Evolutionary conservation across 2,888 invertebrate genomes (phyloP), one percentile per base, ranked within the genome.

Genomic region (Hemithea aestivaria): DNA sequence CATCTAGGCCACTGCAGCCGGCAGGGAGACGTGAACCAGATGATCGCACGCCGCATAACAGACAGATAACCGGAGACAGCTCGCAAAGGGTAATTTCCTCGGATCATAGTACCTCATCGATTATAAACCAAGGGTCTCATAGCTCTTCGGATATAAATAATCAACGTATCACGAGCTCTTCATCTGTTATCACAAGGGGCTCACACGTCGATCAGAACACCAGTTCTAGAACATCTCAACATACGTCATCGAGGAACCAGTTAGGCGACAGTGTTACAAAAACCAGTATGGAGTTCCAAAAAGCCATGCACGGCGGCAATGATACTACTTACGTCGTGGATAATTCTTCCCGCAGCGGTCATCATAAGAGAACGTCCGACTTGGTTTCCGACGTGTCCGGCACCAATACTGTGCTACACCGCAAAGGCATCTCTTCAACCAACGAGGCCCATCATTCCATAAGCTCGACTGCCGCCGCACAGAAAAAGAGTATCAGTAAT

Each of bases 401-500:
- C 2, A 89, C 89, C 31, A 95, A 96, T 62, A 88, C 94, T 25
- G 92, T 95, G 27, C 88, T 95, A 21, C 94, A 95, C 68, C 90
- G 95, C 25, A 94, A 93, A 63, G 91, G 92, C 9, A 77, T 89
- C 7, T 87, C 90, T 1, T 89, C 91, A 0, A 90, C 91, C 0
- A 91, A 90, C n/a, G 93, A 93, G 74, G 92, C 92, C 1, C 81
- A 92, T 3, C 93, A 94, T 62, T 90, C 92, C 0, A 92, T 91
- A 6, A 91, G 91, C 55, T 90, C 92, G 0, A 90, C 93, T 0
- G 94, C 94, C 9, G 91, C 94, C 11, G 92, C 93, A 47, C 94
- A 94, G 73, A 89, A 93, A 32, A 94, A 94, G 69, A 95, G 94
- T 40, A 93, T 95, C 42, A 91, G 91, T 11, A 95, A 95, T 65